Percentiles rank a stretch among this genome's conserved stretches.
phyloP scores from a whole-genome alignment of 2,113 vertebrate genomes.

The Axis porcinus region DNA sequence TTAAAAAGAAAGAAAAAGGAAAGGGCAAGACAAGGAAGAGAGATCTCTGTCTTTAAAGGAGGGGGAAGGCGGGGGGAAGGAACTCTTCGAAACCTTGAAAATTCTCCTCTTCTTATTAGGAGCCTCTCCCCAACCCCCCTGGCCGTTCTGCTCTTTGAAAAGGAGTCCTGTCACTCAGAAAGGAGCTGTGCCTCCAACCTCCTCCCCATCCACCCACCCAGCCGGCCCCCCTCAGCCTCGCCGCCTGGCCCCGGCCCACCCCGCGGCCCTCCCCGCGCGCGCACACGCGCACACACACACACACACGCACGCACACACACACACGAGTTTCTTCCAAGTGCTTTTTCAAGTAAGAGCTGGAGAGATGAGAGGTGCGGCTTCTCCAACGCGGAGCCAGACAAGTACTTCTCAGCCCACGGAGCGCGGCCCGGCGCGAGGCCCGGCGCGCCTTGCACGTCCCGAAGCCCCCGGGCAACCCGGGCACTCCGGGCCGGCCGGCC shows the following conservation, averaged over 20 bases:
- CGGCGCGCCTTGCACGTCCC: constrained; percentile 34
- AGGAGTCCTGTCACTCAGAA: constrained; percentile 87
- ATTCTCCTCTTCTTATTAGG: constrained; percentile 81
- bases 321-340: constrained; percentile 70
- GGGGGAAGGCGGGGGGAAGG: not conserved
- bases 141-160: constrained; percentile 83
- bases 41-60: not conserved
- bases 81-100: constrained; percentile 63
- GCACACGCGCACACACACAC: not conserved
- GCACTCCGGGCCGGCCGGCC: constrained; percentile 33
- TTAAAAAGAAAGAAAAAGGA: not conserved
- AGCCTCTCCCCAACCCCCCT: constrained; percentile 59
- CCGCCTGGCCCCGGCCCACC: constrained; percentile 55
- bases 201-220: constrained; percentile 44
- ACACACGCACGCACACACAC: not conserved
- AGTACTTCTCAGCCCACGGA: constrained; percentile 71
- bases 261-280: constrained; percentile 56
- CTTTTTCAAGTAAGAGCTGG: constrained; percentile 77
- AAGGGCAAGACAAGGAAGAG: not conserved
- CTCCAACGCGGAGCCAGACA: constrained; percentile 74
- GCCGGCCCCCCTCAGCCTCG: constrained; percentile 30
- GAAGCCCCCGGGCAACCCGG: constrained; percentile 54
- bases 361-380: constrained; percentile 82
- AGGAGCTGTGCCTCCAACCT: constrained; percentile 77
- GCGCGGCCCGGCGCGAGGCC: not conserved